phyloP scores from a whole-genome alignment of 92 coral and sea anemone genomes.

The Siderastrea siderea region DNA sequence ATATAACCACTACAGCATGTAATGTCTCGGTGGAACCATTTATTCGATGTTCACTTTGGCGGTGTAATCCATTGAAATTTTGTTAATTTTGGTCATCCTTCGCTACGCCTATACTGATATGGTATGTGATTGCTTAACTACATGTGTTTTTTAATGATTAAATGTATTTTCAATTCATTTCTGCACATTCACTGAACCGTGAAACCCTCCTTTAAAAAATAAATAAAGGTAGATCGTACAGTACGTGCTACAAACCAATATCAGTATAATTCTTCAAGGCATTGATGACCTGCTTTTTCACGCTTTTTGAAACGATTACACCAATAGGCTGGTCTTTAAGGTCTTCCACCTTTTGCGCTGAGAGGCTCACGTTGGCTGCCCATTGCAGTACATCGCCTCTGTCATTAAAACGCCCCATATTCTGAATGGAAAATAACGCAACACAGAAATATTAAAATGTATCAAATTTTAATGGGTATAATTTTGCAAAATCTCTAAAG shows the following conservation, averaged over 20 bases:
- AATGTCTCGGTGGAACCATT: too few species aligned
- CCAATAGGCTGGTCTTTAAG: background rate
- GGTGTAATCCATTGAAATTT: too few species aligned
- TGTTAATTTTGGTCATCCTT: too few species aligned
- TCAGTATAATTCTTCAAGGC: constrained; percentile 21
- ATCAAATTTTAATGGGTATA: too few species aligned
- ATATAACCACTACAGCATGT: too few species aligned
- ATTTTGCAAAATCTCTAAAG: too few species aligned
- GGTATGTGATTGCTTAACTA: too few species aligned
- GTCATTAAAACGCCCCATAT: background rate
- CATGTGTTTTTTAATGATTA: too few species aligned
- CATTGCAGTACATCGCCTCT: background rate
- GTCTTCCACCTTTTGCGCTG: background rate
- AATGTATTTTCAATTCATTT: background rate
- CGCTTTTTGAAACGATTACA: background rate
- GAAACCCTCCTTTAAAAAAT: background rate
- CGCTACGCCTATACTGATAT: too few species aligned
- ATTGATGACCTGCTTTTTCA: background rate
- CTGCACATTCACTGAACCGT: background rate
- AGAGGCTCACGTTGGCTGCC: background rate
- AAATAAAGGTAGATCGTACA: background rate
- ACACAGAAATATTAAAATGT: background rate
- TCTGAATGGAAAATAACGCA: background rate
- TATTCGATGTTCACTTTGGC: too few species aligned
- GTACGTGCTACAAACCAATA: background rate